Evolutionary conservation across 1,140 invertebrate genomes (phyloP).

Genomic region (Drosophila truncata): DNA sequence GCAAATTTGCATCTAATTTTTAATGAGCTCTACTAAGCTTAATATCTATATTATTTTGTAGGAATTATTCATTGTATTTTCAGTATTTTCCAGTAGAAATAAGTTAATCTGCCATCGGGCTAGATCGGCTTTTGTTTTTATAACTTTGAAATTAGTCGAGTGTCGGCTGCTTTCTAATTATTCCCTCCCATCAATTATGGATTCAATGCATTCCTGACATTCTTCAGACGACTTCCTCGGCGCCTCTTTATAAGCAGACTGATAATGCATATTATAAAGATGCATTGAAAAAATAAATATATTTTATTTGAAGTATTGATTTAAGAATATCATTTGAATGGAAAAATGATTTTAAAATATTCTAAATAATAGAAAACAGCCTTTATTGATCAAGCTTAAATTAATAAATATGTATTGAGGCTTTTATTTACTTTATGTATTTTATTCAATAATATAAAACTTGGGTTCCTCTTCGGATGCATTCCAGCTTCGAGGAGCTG

Average conservation of each 20-base stretch:
- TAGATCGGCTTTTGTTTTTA: conserved; percentile 49
- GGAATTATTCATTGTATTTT: conserved; percentile 7
- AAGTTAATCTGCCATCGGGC: conserved; percentile 18
- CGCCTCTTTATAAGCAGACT: conserved; percentile 25
- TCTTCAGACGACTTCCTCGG: conserved; percentile 15
- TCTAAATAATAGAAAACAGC: too few relatives aligned
- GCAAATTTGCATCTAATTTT: conserved; percentile 44
- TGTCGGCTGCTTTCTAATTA: conserved; percentile 30
- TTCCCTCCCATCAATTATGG: conserved; percentile 24
- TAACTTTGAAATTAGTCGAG: conserved; percentile 47
- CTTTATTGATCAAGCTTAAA: too few relatives aligned
- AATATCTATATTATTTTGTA: conserved; percentile 68
- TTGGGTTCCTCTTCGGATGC: conserved; percentile 7
- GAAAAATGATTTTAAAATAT: too few relatives aligned
- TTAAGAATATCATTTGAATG: too few relatives aligned
- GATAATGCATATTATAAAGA: background rate
- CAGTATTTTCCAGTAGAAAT: conserved; percentile 27
- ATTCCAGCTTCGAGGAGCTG: background rate
- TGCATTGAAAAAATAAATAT: background rate
- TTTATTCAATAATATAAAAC: background rate
- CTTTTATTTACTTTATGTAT: too few relatives aligned
- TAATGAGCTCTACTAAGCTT: conserved; percentile 56
- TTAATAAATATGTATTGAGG: too few relatives aligned
- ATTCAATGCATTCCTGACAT: conserved; percentile 40
- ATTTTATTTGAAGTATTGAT: background rate